Evolutionary conservation across 2,797 vertebrate genomes (phyloP).

Genomic region (Epinephelus malabaricus): DNA sequence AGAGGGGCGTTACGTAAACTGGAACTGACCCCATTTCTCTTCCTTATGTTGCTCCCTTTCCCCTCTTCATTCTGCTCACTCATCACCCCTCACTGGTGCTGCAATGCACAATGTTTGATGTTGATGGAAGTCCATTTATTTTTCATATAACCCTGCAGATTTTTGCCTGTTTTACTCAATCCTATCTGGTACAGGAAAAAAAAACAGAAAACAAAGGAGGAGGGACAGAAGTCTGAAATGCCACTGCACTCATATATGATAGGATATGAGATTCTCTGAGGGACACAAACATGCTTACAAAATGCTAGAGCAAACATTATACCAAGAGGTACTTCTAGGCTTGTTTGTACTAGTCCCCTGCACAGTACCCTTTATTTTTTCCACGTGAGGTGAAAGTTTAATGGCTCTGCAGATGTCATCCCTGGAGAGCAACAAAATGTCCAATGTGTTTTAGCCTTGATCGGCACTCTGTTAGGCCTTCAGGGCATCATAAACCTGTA

Average conservation of each 20-base stretch:
- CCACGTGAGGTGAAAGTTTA: conserved; percentile 41
- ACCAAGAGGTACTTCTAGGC: conserved; percentile 19
- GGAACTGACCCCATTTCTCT: conserved; percentile 74
- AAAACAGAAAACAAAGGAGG: conserved; percentile 10
- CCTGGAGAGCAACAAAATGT: conserved; percentile 26
- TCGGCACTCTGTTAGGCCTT: not conserved
- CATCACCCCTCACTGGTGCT: conserved; percentile 52
- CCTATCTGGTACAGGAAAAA: not conserved
- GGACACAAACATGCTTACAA: conserved; percentile 35
- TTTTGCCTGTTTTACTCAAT: conserved; percentile 22
- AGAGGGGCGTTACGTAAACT: conserved; percentile 72
- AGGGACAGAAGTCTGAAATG: conserved; percentile 31
- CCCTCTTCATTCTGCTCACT: conserved; percentile 59
- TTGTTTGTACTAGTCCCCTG: conserved; percentile 3
- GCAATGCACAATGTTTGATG: conserved; percentile 55
- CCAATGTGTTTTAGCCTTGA: not conserved
- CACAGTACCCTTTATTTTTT: conserved; percentile 31
- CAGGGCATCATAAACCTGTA: conserved; percentile 14
- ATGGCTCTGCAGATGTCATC: conserved; percentile 46
- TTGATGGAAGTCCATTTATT: conserved; percentile 43
- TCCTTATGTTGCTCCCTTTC: conserved; percentile 50
- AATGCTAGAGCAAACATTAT: conserved; percentile 29
- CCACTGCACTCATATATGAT: conserved; percentile 37
- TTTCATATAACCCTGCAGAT: conserved; percentile 41
- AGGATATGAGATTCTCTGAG: conserved; percentile 20